Evolutionary conservation across 2,888 invertebrate species (phyloP).

Genomic region (Callosobruchus maculatus): DNA sequence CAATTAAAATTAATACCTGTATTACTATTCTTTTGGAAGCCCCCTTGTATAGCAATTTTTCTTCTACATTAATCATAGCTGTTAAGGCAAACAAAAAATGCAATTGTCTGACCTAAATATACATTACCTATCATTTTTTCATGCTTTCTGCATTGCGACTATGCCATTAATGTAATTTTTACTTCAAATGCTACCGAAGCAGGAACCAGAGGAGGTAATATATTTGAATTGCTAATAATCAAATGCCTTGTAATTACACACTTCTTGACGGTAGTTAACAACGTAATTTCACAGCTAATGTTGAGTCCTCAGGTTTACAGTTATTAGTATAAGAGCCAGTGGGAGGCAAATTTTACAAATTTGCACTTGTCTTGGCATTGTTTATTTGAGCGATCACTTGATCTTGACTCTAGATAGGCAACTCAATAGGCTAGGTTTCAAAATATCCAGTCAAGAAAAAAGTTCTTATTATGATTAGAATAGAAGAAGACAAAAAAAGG

Average conservation of each 20-base stretch:
- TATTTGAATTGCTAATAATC: slow-evolving; percentile 3
- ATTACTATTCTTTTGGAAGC: neutral
- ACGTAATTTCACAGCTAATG: neutral
- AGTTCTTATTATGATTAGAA: no score
- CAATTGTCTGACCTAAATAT: neutral
- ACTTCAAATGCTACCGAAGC: slow-evolving; percentile 13
- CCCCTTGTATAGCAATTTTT: neutral
- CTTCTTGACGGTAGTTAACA: neutral
- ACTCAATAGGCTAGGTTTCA: no score
- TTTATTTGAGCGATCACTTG: no score
- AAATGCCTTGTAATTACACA: neutral
- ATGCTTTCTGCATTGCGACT: slow-evolving; percentile 10
- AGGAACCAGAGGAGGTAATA: slow-evolving; percentile 21
- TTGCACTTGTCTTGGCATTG: no score
- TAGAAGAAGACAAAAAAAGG: no score
- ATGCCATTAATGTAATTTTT: slow-evolving; percentile 4
- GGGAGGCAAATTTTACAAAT: no score
- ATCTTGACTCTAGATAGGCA: no score
- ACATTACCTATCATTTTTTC: neutral
- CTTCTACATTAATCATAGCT: neutral
- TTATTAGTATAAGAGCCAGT: neutral
- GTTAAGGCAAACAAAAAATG: neutral
- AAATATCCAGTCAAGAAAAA: no score
- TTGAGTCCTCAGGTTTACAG: neutral
- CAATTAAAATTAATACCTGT: no score